phyloP scores from a whole-genome alignment of 1,140 invertebrate species.

The Zaprionus taronus region DNA sequence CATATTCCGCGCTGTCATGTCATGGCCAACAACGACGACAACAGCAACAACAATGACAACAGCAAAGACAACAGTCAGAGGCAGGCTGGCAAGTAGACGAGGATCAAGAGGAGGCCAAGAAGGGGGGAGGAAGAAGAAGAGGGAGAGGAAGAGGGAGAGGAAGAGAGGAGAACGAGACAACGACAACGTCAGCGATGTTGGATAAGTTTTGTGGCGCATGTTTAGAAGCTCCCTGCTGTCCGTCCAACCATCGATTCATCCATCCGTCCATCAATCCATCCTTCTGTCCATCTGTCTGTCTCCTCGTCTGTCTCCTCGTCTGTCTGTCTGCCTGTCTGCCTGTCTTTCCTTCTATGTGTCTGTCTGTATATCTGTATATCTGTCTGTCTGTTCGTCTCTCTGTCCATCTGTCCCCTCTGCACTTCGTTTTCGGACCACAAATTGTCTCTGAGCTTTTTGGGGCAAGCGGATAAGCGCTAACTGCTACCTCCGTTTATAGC shows the following conservation, averaged over 20 bases:
- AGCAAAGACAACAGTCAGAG: too few relatives aligned
- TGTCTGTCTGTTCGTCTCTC: neutral
- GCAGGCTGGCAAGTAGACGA: neutral
- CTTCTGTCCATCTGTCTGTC: neutral
- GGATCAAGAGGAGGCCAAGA: neutral
- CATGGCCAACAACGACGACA: slow-evolving; percentile 64
- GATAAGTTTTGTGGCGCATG: slow-evolving; percentile 72
- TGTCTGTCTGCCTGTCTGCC: neutral
- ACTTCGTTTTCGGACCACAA: slow-evolving; percentile 19
- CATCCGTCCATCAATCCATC: neutral
- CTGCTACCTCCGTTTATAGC: neutral
- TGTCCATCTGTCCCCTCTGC: slow-evolving; percentile 40
- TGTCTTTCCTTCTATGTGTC: neutral
- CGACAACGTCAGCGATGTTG: slow-evolving; percentile 78
- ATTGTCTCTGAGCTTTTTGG: slow-evolving; percentile 25
- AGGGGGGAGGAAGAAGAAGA: neutral
- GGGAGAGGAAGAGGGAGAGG: neutral
- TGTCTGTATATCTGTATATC: too few relatives aligned
- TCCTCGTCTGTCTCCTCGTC: neutral
- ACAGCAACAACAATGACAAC: slow-evolving; percentile 28
- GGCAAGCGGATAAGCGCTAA: slow-evolving; percentile 1
- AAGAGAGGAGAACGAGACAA: slow-evolving; percentile 19
- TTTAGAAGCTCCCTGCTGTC: slow-evolving; percentile 58
- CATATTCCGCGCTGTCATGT: slow-evolving; percentile 81
- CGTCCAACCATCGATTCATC: slow-evolving; percentile 7